Evolutionary conservation across 92 coral and sea anemone genomes (phyloP).

Genomic region (Umimayanthus kanabou): DNA sequence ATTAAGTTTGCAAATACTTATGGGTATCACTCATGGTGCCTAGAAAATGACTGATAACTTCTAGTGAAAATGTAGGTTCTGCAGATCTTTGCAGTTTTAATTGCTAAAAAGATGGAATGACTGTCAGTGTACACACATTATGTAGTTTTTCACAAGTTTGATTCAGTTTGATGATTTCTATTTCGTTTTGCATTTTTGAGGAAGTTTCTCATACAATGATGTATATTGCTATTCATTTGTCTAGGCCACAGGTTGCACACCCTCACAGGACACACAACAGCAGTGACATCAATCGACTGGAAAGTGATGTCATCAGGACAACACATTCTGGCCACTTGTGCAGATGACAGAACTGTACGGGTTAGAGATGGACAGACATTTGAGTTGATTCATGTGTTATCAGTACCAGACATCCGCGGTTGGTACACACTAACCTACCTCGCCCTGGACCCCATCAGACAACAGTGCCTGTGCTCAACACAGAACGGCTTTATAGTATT

Average conservation of each 20-base stretch:
- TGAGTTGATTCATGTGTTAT: conserved; percentile 54
- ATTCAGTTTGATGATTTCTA: too few relatives aligned
- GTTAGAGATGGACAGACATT: conserved; percentile 66
- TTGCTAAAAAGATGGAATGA: too few relatives aligned
- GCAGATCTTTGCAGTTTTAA: too few relatives aligned
- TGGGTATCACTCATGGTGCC: too few relatives aligned
- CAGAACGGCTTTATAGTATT: conserved; percentile 84
- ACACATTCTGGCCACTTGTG: conserved; percentile 76
- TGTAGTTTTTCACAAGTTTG: too few relatives aligned
- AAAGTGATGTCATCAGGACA: conserved; percentile 59
- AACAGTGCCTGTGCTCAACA: conserved; percentile 84
- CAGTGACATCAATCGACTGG: conserved; percentile 91
- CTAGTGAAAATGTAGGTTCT: too few relatives aligned
- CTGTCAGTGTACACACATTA: too few relatives aligned
- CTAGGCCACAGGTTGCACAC: conserved; percentile 72
- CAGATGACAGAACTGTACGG: conserved; percentile 86
- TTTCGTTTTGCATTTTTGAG: too few relatives aligned
- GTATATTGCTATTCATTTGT: neutral
- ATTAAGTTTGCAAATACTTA: too few relatives aligned
- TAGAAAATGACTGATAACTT: too few relatives aligned
- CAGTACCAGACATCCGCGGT: conserved; percentile 65
- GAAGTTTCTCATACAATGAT: neutral
- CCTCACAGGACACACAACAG: conserved; percentile 83
- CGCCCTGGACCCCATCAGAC: conserved; percentile 72
- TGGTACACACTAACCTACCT: conserved; percentile 89